Evolutionary conservation across 2,113 vertebrate species (phyloP), one percentile per base, ranked within the genome.

Genomic region (Hippoglossus stenolepis): DNA sequence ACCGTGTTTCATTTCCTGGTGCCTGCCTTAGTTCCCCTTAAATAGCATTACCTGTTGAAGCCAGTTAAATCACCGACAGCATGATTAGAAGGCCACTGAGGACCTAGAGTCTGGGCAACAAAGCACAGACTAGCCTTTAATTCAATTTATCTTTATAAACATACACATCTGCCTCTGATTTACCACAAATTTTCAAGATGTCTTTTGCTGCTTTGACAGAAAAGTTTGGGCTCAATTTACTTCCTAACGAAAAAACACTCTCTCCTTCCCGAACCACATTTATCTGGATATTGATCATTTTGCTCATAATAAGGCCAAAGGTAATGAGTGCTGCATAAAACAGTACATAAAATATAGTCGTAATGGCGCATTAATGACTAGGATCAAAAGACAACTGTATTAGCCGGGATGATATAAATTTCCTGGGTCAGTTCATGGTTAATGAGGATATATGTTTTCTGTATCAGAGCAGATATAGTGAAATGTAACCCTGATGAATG

Each of bases 1-100:
- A 91, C 89, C 93, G 91, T 93, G 93, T 94, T 93, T 94, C 93
- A 95, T 95, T 94, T 95, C 93, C 94, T 94, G 92, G 85, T 89
- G 91, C 90, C 91, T 91, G 91, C 87, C 87, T 85, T 85, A 81
- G 91, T 91, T 85, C 87, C 88, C 77, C 74, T 90, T 91, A 93
- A 95, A 94, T 91, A 90, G 93, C 92, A 94, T 94, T 94, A 94
- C 92, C 92, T 90, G 92, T 91, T 93, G 93, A 93, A 90, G 87
- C 90, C 93, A 92, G 91, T 94, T 93, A 94, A 93, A 94, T 93
- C 90, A 91, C 90, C 80, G 90, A 88, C 86, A 79, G 85, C 82
- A 88, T 91, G 93, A 93, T 93, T 94, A 93, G 89, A 92, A 80
- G 84, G 89, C 87, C 87, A 80, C 85, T 75, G 85, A 85, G 84